Base-by-base conservation (phyloP, 2,888 invertebrate species). In the Agriopis marginaria region DNA sequence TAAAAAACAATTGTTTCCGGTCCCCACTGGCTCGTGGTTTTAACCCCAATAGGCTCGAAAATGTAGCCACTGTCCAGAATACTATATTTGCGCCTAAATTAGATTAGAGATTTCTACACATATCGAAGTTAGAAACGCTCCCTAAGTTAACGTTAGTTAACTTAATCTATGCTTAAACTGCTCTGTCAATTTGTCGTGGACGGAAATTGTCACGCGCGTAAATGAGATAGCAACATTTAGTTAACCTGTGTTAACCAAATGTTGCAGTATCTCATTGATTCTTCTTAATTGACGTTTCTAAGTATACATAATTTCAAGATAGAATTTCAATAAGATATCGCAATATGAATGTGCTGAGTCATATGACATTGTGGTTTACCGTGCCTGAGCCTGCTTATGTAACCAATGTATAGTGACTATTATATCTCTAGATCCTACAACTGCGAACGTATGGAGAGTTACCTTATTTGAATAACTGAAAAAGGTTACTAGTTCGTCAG, bases 401-500 rank as follows among this genome's bases (percentile, higher is more conserved):
- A 68, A 63, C 42, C 51, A 12, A 53, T 53, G 53, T 58, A 51
- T 47, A 49, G 59, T 12, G n/a, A 53, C 39, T 50, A 39, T 42
- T 23, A 47, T 14, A 60, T 60, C 47, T 59, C n/a, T 59, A 55
- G 63, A 47, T 59, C 17, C 40, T 53, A 40, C 54, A 59, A 62
- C 45, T 23, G 55, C 7, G 40, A 23, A 17, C 23, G 44, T 63
- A 14, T 56, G 45, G 50, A 47, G 49, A 40, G 49, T 45, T 54
- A 49, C 63, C 68, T 63, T 63, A 58, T 63, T 56, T 45, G 58
- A 63, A 45, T 55, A 2, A n/a, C 63, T 60, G 49, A 54, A 68
- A 63, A 69, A 69, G 68, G 68, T 65, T 62, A 42, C 40, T 39
- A 23, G 53, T 23, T 47, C 45, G 53, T 63, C 61, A 58, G n/a